phyloP scores from a whole-genome alignment of 1,140 invertebrate species.

The Drosophila oshimai region DNA sequence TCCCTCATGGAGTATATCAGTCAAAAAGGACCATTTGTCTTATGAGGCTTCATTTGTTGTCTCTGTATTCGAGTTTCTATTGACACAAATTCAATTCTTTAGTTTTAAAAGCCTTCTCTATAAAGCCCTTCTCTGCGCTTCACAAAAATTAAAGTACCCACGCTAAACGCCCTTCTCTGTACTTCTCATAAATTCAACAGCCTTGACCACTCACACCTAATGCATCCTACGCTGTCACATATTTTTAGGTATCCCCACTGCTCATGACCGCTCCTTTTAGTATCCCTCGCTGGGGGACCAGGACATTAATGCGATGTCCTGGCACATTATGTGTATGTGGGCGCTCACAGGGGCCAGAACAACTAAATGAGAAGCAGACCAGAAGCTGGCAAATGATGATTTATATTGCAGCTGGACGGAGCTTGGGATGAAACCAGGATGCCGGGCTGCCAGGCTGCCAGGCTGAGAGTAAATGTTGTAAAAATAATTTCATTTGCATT shows the following conservation, averaged over 20 bases:
- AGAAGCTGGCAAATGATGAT: slow-evolving; percentile 57
- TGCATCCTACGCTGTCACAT: neutral
- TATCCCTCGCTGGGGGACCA: slow-evolving; percentile 3
- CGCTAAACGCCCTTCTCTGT: neutral
- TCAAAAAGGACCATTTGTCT: too few relatives aligned
- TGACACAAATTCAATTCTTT: too few relatives aligned
- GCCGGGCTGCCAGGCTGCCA: too few relatives aligned
- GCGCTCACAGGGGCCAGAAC: neutral
- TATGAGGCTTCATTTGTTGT: neutral
- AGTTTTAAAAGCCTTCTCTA: neutral
- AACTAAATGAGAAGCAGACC: slow-evolving; percentile 8
- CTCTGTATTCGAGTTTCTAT: too few relatives aligned
- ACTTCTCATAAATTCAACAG: neutral
- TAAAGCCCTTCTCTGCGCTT: neutral
- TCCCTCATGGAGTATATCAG: neutral
- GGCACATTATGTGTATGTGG: slow-evolving; percentile 46
- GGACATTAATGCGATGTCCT: slow-evolving; percentile 42
- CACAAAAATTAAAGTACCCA: too few relatives aligned
- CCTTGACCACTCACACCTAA: neutral
- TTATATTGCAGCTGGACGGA: slow-evolving; percentile 47
- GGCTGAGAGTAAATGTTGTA: slow-evolving; percentile 44
- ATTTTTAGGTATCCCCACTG: neutral
- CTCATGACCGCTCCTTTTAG: neutral
- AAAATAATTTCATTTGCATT: slow-evolving; percentile 68
- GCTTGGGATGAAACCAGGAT: slow-evolving; percentile 7